A percentile compares a stretch with the other conserved stretches of the same genome.
Conservation (phyloP, 2,797 vertebrate genomes). For the Hypotaenidia okinawae region DNA sequence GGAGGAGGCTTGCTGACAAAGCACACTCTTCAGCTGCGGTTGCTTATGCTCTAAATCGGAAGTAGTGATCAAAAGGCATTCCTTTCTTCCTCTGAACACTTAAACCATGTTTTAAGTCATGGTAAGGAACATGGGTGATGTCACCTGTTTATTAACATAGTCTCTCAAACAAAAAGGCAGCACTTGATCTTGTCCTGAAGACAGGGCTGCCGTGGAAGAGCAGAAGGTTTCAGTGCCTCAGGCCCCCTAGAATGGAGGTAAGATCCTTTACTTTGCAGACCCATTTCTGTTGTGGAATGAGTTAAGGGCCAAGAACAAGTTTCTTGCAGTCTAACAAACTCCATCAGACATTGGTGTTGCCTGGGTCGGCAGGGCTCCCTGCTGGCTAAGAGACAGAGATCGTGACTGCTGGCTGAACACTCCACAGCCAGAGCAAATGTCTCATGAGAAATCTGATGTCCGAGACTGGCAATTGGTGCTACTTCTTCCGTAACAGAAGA, state of each 20-base stretch:
- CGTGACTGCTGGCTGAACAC: not conserved
- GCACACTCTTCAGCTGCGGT: not conserved
- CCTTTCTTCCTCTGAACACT: not conserved
- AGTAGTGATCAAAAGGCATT: not conserved
- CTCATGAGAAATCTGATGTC: not conserved
- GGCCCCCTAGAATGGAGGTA: conserved; percentile 24
- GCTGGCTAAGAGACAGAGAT: not conserved
- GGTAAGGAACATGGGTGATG: not conserved
- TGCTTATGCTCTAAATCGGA: not conserved
- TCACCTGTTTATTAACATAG: not conserved
- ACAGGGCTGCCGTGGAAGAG: not conserved
- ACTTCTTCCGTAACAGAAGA: not conserved
- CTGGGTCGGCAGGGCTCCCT: rapidly evolving
- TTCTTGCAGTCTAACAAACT: not conserved
- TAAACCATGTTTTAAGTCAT: not conserved
- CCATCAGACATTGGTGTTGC: not conserved
- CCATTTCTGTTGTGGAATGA: not conserved
- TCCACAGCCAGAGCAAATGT: not conserved
- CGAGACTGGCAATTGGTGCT: not conserved
- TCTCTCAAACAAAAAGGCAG: conserved; percentile 1
- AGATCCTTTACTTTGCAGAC: conserved; percentile 27
- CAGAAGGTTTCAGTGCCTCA: conserved; percentile 28
- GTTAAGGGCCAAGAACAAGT: not conserved
- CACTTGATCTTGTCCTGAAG: not conserved
- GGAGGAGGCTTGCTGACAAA: conserved; percentile 22